Percentiles rank a stretch among this genome's conserved stretches.
phyloP scores from a whole-genome alignment of 2,113 vertebrate genomes.

The Acrocephalus kingi region DNA sequence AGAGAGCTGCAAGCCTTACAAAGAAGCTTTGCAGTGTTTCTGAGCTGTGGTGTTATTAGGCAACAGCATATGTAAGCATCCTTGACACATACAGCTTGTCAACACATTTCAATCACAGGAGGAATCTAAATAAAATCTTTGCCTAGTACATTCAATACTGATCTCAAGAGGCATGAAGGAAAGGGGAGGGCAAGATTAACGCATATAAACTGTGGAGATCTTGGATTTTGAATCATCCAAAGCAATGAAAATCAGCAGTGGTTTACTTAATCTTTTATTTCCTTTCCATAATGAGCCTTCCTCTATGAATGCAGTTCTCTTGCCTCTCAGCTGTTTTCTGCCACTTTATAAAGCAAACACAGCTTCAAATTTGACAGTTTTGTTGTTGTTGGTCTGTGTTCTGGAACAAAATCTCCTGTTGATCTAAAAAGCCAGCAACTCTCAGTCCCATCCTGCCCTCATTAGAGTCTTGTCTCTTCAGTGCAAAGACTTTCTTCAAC shows the following conservation, averaged over 20 bases:
- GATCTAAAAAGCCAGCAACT: not conserved
- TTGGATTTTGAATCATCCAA: constrained; percentile 54
- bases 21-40: not conserved
- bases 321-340: constrained; percentile 61
- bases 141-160: not conserved
- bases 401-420: constrained; percentile 46
- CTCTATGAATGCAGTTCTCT: constrained; percentile 43
- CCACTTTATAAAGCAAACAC: constrained; percentile 61
- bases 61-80: not conserved
- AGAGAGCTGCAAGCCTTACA: not conserved
- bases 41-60: constrained; percentile 24
- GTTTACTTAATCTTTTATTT: constrained; percentile 68
- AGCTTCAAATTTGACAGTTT: constrained; percentile 42
- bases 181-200: not conserved
- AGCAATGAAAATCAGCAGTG: constrained; percentile 46
- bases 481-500: not conserved
- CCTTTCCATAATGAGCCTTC: constrained; percentile 63
- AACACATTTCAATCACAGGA: constrained; percentile 34
- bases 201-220: not conserved
- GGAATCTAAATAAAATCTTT: constrained; percentile 28
- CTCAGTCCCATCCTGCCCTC: constrained; percentile 1
- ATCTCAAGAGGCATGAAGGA: not conserved
- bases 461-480: not conserved
- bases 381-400: constrained; percentile 29
- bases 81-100: constrained; percentile 38